Evolutionary conservation across 1,140 invertebrate genomes (phyloP), one percentile per base, ranked within the genome.

Genomic region (Heliconius nattereri): DNA sequence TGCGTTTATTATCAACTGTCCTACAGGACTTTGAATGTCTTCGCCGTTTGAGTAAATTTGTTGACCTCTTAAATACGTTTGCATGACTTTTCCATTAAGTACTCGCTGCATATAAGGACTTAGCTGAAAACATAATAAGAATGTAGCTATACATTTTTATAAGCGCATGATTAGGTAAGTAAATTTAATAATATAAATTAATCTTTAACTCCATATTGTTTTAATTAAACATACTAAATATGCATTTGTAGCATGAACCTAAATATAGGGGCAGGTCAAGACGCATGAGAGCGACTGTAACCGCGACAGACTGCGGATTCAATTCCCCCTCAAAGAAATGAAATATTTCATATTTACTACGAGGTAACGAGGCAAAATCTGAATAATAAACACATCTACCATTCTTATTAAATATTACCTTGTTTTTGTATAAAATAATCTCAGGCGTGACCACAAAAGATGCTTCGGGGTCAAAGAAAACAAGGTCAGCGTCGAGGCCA

Each of bases 401-500:
- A 23, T 20, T n/a, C 0, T 57, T 57, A 57, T 20, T n/a, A 20
- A 57, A 57, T 57, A 57, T 23, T 89, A 95, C 95, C 91, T 96
- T 96, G 85, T 96, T 96, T 83, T 95, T 96, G 76, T 96, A 95
- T 8, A 92, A 86, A 77, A 96, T 95, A 20, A 90, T 90, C 45
- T 95, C 89, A 73, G 94, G 87, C 40, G 94, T 91, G 54, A 96
- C 95, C 73, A 90, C 90, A 85, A 96, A 96, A 29, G 92, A 92
- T 72, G 95, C 94, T 6, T 96, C 93, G 2, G 97, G 96, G 91
- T 96, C 94, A 95, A 97, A 97, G 71, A 97, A 95, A 60, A 97
- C 96, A 78, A 97, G 95, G 90, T 97, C 97, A 0, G 96, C 97
- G 85, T 97, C 96, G 83, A 95, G 95, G 60, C 96, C 96, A 8